phyloP scores from a whole-genome alignment of 2,113 vertebrate genomes.

The Micromys minutus region DNA sequence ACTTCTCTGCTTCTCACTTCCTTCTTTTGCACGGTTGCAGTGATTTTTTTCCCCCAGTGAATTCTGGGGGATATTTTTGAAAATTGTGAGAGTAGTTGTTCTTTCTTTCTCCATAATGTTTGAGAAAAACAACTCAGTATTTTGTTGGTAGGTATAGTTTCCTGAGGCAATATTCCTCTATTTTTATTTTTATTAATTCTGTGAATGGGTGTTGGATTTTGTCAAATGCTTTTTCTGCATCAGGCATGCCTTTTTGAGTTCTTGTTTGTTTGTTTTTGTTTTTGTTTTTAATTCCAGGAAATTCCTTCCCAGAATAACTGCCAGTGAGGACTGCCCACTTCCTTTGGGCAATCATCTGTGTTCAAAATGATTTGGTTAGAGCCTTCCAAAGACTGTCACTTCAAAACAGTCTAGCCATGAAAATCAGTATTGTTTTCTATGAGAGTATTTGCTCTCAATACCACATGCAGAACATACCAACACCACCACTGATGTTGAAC shows the following conservation, averaged over 20 bases:
- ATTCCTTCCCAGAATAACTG: conserved; percentile 32
- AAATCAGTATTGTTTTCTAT: neutral
- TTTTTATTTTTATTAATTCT: neutral
- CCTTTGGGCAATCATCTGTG: neutral
- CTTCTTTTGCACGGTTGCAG: neutral
- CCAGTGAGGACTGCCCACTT: conserved; percentile 23
- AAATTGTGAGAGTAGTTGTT: neutral
- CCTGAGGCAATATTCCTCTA: neutral
- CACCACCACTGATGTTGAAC: neutral
- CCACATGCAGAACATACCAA: neutral
- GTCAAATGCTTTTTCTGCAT: conserved; percentile 30
- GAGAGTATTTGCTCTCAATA: neutral
- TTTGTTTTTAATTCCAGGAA: conserved; percentile 27
- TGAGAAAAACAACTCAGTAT: neutral
- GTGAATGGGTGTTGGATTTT: neutral
- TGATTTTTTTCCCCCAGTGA: neutral
- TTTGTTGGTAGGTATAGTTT: neutral
- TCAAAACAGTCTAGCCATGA: neutral
- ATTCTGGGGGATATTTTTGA: neutral
- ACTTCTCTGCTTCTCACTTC: neutral
- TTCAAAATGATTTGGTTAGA: neutral
- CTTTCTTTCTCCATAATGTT: neutral
- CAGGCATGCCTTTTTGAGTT: neutral
- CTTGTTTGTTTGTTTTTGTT: neutral
- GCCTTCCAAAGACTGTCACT: neutral